Conservation (phyloP, 2,888 invertebrate genomes). For the Epiblema foenella region DNA sequence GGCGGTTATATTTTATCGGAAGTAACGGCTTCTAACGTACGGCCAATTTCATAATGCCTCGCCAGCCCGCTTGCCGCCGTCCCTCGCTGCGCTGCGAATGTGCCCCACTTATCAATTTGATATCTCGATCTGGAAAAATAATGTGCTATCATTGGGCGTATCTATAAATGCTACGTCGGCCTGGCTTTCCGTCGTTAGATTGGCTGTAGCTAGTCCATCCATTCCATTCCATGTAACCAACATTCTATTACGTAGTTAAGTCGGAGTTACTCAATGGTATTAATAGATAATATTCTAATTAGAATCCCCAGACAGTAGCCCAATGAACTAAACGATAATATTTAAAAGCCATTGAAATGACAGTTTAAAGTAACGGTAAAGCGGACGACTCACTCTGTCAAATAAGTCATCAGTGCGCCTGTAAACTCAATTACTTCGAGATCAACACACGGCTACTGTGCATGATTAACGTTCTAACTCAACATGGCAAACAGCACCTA, state of each 20-base stretch:
- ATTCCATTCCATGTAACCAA: constrained; percentile 21
- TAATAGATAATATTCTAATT: constrained; percentile 33
- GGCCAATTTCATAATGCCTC: constrained; percentile 85
- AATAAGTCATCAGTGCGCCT: constrained; percentile 84
- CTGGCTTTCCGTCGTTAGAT: constrained; percentile 30
- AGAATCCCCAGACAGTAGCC: constrained; percentile 21
- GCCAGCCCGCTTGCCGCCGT: constrained; percentile 63
- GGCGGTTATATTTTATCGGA: constrained; percentile 83
- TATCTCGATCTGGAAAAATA: constrained; percentile 81
- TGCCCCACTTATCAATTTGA: constrained; percentile 84
- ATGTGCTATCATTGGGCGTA: constrained; percentile 68
- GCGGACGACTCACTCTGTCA: constrained; percentile 79
- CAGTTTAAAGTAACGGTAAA: constrained; percentile 61
- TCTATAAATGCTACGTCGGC: constrained; percentile 54
- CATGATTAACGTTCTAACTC: constrained; percentile 70
- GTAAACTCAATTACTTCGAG: constrained; percentile 83
- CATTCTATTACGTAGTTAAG: constrained; percentile 31
- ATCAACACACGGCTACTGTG: constrained; percentile 83
- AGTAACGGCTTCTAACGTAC: constrained; percentile 84
- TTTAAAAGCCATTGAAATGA: constrained; percentile 49
- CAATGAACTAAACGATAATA: constrained; percentile 32
- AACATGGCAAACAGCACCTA: constrained; percentile 61
- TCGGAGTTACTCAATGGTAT: constrained; percentile 23
- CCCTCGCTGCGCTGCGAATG: constrained; percentile 65
- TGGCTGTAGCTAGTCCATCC: constrained; percentile 15